phyloP scores from a whole-genome alignment of 2,113 vertebrate genomes.

The Prochilodus magdalenae region DNA sequence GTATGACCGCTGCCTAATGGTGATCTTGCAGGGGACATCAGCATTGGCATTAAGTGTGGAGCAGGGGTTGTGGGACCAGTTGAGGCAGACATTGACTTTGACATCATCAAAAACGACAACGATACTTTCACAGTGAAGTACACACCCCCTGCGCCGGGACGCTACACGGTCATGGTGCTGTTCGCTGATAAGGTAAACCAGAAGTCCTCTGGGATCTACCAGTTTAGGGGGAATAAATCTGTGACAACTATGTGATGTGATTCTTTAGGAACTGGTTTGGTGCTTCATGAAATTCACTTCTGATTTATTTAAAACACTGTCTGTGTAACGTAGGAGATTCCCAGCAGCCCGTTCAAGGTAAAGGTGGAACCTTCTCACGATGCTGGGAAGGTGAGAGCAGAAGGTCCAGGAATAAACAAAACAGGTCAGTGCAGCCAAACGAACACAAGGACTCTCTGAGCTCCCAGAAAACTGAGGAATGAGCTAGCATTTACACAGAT shows the following conservation, averaged over 20 bases:
- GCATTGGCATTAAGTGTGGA: slow-evolving; percentile 95
- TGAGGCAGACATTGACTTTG: slow-evolving; percentile 95
- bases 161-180: slow-evolving; percentile 95
- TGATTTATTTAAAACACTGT: neutral
- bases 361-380: slow-evolving; percentile 94
- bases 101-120: slow-evolving; percentile 98
- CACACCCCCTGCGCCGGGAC: slow-evolving; percentile 84
- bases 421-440: slow-evolving; percentile 76
- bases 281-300: too few species aligned
- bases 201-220: too few species aligned
- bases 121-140: slow-evolving; percentile 98
- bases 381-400: slow-evolving; percentile 89
- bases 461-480: too few species aligned
- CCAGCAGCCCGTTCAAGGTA: slow-evolving; percentile 91
- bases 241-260: neutral
- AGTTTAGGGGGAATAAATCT: too few species aligned
- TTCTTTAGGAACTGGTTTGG: neutral
- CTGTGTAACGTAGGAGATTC: slow-evolving; percentile 84
- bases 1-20: slow-evolving; percentile 44
- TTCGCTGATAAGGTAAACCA: slow-evolving; percentile 89
- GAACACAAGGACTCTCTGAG: neutral
- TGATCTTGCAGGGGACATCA: slow-evolving; percentile 85
- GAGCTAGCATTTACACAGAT: neutral
- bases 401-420: slow-evolving; percentile 90
- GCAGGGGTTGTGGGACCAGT: slow-evolving; percentile 89